A percentile compares a stretch with the other conserved stretches of the same genome.
phyloP scores from a whole-genome alignment of 2,797 vertebrate genomes.

The Lepus townsendii region DNA sequence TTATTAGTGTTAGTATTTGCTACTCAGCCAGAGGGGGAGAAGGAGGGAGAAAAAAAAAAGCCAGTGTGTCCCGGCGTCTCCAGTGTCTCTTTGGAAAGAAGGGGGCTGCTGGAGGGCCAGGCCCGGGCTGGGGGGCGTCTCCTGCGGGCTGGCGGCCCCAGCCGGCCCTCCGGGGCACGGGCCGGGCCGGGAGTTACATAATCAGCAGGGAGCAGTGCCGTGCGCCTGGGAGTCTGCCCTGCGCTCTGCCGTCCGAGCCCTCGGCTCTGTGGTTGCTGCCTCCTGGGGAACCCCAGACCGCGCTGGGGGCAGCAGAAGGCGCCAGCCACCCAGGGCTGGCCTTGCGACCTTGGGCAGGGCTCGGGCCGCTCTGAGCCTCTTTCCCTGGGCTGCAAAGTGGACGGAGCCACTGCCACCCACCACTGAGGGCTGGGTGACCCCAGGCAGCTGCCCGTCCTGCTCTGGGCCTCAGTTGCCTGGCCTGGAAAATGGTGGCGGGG shows the following conservation, averaged over 20 bases:
- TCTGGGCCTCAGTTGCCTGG: not conserved
- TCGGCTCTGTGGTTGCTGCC: not conserved
- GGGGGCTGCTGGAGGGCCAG: not conserved
- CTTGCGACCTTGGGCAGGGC: conserved; percentile 71
- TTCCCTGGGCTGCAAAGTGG: not conserved
- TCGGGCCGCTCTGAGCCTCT: conserved; percentile 36
- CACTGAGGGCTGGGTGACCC: not conserved
- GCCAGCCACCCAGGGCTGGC: not conserved
- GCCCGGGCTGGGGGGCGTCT: rapidly evolving
- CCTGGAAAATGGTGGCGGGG: not conserved
- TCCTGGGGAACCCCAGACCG: not conserved
- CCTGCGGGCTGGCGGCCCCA: not conserved
- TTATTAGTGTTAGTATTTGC: conserved; percentile 74
- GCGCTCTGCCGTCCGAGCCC: not conserved
- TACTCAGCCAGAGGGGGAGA: conserved; percentile 1
- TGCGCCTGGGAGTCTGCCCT: not conserved
- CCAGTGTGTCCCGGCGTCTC: conserved; percentile 22
- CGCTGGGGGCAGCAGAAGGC: not conserved
- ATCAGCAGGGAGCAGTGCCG: not conserved
- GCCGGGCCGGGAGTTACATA: conserved; percentile 66
- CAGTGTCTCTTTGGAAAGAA: conserved; percentile 18
- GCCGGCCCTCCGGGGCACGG: not conserved
- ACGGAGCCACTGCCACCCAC: not conserved
- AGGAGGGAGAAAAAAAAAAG: not conserved
- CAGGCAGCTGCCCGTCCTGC: not conserved